These are phyloP conservation scores for Anoura caudifer DNA, from an alignment of 2,113 vertebrate species.

Conservation along the genomic window DNA sequence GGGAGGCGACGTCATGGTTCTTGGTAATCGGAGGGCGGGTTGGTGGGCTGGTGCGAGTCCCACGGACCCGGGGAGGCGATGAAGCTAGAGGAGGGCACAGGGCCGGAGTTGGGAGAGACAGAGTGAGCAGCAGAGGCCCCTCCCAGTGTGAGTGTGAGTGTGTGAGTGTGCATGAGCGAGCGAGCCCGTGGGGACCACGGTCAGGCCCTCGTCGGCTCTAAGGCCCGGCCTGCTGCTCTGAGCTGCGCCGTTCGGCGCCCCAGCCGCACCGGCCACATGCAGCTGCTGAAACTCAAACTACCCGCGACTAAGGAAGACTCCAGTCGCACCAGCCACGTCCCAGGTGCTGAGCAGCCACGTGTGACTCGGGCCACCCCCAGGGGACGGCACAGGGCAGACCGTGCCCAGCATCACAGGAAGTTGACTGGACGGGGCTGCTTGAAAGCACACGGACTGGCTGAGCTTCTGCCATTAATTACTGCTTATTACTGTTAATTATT, in stretches of 20 bases:
- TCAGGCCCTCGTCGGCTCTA: rapidly evolving
- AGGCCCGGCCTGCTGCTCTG: background rate
- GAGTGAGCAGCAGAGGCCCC: background rate
- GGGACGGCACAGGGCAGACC: background rate
- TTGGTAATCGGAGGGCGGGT: rapidly evolving
- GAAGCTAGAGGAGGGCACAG: too few species aligned
- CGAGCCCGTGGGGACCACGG: rapidly evolving
- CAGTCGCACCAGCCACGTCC: background rate
- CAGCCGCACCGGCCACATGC: background rate
- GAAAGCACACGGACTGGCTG: background rate
- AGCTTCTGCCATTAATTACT: background rate
- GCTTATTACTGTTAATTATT: background rate
- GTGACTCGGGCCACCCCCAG: rapidly evolving
- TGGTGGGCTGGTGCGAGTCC: background rate
- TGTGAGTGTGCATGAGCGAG: background rate
- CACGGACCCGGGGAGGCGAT: rapidly evolving
- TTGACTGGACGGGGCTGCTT: background rate
- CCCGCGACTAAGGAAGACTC: background rate
- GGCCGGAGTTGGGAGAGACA: background rate
- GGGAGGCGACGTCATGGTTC: background rate
- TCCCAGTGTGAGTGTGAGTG: too few species aligned
- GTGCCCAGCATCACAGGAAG: background rate
- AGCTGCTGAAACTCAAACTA: background rate
- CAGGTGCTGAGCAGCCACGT: rapidly evolving
- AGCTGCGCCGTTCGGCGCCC: rapidly evolving